Evolutionary conservation across 23 tunicate genomes (phyloP).

Genomic region (Halocynthia roretzi): DNA sequence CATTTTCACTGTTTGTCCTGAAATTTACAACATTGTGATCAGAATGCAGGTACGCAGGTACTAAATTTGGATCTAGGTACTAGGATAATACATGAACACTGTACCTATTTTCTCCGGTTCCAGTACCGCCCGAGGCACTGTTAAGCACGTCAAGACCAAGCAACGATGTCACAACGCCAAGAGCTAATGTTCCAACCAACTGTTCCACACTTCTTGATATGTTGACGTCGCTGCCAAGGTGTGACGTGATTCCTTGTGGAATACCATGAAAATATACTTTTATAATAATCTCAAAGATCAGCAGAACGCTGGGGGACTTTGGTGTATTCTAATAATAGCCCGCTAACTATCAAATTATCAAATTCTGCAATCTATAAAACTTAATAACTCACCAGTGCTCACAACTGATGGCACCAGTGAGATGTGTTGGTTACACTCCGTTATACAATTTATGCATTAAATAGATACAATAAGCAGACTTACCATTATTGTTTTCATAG

Average conservation of each 20-base stretch:
- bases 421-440: too few relatives aligned
- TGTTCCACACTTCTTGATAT: slow-evolving; percentile 39
- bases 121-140: background rate
- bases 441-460: background rate
- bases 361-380: too few relatives aligned
- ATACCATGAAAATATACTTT: background rate
- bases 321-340: background rate
- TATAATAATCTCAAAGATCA: background rate
- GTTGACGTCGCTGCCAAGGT: slow-evolving; percentile 4
- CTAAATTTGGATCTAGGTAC: too few relatives aligned
- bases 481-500: background rate
- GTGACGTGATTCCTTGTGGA: background rate
- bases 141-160: slow-evolving; percentile 32
- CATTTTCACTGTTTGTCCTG: too few relatives aligned
- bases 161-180: slow-evolving; percentile 49
- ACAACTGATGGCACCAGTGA: too few relatives aligned
- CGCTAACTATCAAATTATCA: too few relatives aligned
- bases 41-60: too few relatives aligned
- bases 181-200: slow-evolving; percentile 46
- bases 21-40: too few relatives aligned
- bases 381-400: too few relatives aligned
- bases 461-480: background rate
- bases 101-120: too few relatives aligned
- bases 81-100: too few relatives aligned
- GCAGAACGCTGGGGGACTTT: background rate